phyloP scores from a whole-genome alignment of 2,888 invertebrate species.

The Dasysyrphus albostriatus region DNA sequence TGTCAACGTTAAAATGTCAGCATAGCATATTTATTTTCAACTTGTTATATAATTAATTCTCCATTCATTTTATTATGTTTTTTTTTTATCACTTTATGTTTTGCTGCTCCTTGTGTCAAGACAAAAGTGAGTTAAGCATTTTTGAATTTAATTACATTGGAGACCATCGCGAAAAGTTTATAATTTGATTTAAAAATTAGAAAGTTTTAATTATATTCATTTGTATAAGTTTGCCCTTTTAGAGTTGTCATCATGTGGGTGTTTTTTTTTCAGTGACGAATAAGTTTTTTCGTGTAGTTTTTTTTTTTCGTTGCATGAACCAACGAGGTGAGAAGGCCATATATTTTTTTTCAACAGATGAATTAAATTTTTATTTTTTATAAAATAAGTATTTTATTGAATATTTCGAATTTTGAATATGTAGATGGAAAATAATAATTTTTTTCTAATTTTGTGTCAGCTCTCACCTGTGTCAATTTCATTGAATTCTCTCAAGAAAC shows the following conservation, averaged over 20 bases:
- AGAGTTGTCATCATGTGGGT: conserved; percentile 30
- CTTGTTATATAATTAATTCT: conserved; percentile 57
- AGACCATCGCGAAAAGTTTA: conserved; percentile 56
- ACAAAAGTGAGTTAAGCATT: conserved; percentile 51
- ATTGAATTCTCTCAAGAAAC: no score
- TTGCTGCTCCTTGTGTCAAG: conserved; percentile 6
- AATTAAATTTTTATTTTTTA: no score
- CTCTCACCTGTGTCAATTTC: no score
- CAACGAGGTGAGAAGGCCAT: background rate
- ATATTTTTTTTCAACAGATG: no score
- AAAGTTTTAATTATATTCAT: conserved; percentile 65
- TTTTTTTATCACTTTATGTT: conserved; percentile 11
- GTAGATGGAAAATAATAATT: no score
- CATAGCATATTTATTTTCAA: conserved; percentile 40
- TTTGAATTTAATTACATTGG: conserved; percentile 61
- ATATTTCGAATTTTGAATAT: no score
- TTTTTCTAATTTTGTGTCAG: no score
- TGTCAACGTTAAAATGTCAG: conserved; percentile 55
- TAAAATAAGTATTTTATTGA: no score
- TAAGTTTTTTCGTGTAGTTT: background rate
- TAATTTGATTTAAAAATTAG: conserved; percentile 53
- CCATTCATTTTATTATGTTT: conserved; percentile 37
- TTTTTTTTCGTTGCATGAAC: background rate
- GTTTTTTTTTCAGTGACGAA: background rate
- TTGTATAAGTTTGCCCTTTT: conserved; percentile 44